A percentile compares a stretch with the other conserved stretches of the same genome.
Evolutionary conservation across 2,113 vertebrate genomes (phyloP).

Genomic region (Pelodiscus sinensis): DNA sequence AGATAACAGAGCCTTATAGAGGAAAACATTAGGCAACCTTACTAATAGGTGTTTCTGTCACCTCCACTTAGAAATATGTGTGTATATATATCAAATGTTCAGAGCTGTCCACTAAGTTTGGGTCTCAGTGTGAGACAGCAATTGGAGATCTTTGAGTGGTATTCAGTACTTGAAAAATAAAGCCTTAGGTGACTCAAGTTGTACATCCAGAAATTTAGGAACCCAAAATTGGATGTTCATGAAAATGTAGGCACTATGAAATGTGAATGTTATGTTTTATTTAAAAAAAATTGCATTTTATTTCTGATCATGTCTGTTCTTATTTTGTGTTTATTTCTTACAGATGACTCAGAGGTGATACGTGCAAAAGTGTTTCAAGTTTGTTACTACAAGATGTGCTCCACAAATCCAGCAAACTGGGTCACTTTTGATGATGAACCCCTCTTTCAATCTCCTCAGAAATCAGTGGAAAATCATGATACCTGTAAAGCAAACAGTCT

Average conservation of each 20-base stretch:
- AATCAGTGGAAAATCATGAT: conserved; percentile 73
- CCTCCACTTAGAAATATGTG: neutral
- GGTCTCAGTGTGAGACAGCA: neutral
- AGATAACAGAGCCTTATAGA: neutral
- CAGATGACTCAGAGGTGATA: conserved; percentile 57
- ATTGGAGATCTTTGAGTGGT: neutral
- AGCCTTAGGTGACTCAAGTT: neutral
- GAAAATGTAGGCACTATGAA: neutral
- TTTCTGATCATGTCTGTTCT: conserved; percentile 4
- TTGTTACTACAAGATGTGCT: conserved; percentile 84
- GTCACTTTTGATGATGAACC: conserved; percentile 96
- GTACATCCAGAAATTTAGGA: neutral
- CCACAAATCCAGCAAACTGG: conserved; percentile 92
- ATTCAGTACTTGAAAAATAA: neutral
- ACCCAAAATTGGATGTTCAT: neutral
- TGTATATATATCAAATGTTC: neutral
- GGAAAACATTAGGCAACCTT: neutral
- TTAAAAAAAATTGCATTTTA: neutral
- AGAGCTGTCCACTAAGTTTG: neutral
- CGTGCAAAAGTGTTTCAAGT: neutral
- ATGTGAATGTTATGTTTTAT: neutral
- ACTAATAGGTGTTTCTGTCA: neutral
- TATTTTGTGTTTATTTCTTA: conserved; percentile 45
- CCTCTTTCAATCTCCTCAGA: conserved; percentile 83
- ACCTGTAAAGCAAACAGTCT: conserved; percentile 90